Evolutionary conservation across 2,797 vertebrate genomes (phyloP), one percentile per base, ranked within the genome.

Genomic region (Babyrousa celebensis): DNA sequence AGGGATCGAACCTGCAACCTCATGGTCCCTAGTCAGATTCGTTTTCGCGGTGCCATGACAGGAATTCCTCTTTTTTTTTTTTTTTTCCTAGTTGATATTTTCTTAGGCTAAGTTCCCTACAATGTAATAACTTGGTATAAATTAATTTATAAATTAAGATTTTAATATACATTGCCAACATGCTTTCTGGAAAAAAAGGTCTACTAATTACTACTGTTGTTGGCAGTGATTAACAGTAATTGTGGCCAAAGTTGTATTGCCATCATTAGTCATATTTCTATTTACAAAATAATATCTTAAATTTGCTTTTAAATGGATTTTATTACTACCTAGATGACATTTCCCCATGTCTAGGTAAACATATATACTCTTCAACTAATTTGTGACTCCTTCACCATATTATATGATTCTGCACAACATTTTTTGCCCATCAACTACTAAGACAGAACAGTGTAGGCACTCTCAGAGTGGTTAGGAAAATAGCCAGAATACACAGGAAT

Each of bases 141-240:
- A 72, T 89, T 67, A 83, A 32, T 60, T 93, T 85, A n/a, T 91
- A 92, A 71, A 75, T 80, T 80, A 40, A 93, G 9, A 93, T 85
- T 67, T 79, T 75, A 63, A 71, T 65, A 70, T 48, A 8, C 2
- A 56, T 75, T 91, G 29, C 29, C 40, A 94, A 67, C 74, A 54
- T 56, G n/a, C 20, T 89, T 86, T 80, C 17, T 65, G 3, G 7
- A 56, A 65, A 72, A 68, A 79, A 74, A 17, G 12, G 14, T 71
- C 58, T 94, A 6, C 16, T 89, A 52, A 95, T 90, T 80, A 77
- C 32, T 91, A 71, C 80, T 63, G 60, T 74, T 54, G 86, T 2
- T 56, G 20, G 25, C 23, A 84, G 20, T 80, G 63, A 92, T 56
- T 89, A 72, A 74, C 16, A 29, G 16, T 36, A 71, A 82, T 56